Evolutionary conservation across 2,113 vertebrate species (phyloP).

Genomic region (Ciconia stormi): DNA sequence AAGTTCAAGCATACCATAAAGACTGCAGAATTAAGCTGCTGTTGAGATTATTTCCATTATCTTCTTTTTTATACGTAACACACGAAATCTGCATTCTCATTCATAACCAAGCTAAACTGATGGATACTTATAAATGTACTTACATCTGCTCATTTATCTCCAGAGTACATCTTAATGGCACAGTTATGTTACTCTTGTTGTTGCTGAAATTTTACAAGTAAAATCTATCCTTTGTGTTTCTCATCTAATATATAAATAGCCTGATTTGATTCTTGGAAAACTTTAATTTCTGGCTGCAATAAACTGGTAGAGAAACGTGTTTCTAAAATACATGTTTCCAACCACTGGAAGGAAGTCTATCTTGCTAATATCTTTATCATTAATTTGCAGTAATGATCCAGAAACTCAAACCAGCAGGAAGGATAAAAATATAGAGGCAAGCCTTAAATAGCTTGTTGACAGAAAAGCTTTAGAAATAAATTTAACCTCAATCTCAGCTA

Average conservation of each 20-base stretch:
- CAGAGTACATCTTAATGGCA: background rate
- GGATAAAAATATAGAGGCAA: conserved; percentile 54
- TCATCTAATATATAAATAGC: conserved; percentile 33
- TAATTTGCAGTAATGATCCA: conserved; percentile 54
- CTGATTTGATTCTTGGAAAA: conserved; percentile 46
- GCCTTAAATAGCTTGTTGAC: conserved; percentile 60
- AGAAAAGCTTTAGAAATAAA: background rate
- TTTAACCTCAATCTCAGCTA: background rate
- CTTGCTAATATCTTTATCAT: conserved; percentile 44
- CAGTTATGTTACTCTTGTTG: background rate
- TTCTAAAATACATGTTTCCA: conserved; percentile 54
- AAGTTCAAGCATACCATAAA: background rate
- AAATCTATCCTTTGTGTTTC: conserved; percentile 10
- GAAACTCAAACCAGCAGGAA: conserved; percentile 45
- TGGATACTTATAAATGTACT: background rate
- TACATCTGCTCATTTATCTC: conserved; percentile 15
- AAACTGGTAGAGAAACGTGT: conserved; percentile 21
- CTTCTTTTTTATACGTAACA: background rate
- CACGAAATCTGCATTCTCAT: background rate
- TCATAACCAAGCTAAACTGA: background rate
- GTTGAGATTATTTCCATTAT: background rate
- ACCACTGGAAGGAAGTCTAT: conserved; percentile 47
- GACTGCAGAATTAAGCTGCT: background rate
- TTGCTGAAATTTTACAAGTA: conserved; percentile 2
- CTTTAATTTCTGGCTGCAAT: conserved; percentile 41